phyloP scores from a whole-genome alignment of 2,888 invertebrate genomes.

The Cybosia mesomella region DNA sequence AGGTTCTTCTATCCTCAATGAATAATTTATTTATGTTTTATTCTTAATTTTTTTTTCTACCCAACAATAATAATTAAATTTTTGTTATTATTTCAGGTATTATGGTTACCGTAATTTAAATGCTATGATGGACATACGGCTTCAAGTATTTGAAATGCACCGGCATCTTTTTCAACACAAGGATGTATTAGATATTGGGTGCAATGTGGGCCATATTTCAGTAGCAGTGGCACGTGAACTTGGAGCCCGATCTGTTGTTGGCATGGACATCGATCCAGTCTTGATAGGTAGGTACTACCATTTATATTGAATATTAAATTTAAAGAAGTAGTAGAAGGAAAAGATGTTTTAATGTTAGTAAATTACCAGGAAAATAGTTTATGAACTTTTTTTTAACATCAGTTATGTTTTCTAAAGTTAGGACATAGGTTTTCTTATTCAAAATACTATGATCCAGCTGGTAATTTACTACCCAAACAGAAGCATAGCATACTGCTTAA shows the following conservation, averaged over 20 bases:
- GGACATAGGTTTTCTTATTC: neutral
- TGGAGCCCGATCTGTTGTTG: constrained; percentile 94
- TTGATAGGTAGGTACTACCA: constrained; percentile 88
- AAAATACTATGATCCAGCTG: neutral
- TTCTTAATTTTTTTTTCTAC: neutral
- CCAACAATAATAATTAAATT: neutral
- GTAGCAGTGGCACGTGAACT: constrained; percentile 95
- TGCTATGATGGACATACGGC: constrained; percentile 93
- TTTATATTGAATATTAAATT: too few relatives aligned
- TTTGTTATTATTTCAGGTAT: constrained; percentile 88
- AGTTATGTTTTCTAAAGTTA: neutral
- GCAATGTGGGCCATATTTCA: constrained; percentile 98
- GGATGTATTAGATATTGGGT: constrained; percentile 98
- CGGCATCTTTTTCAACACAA: constrained; percentile 94
- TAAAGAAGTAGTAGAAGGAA: too few relatives aligned
- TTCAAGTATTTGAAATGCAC: constrained; percentile 93
- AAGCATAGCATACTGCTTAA: neutral
- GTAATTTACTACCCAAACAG: neutral
- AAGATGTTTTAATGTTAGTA: too few relatives aligned
- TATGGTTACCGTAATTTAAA: constrained; percentile 97
- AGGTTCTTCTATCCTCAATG: neutral
- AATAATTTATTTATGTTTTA: neutral
- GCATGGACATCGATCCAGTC: constrained; percentile 97
- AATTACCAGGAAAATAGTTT: too few relatives aligned
- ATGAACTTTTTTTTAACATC: neutral